phyloP scores from a whole-genome alignment of 2,888 invertebrate species.

The Dryadula phaetusa region DNA sequence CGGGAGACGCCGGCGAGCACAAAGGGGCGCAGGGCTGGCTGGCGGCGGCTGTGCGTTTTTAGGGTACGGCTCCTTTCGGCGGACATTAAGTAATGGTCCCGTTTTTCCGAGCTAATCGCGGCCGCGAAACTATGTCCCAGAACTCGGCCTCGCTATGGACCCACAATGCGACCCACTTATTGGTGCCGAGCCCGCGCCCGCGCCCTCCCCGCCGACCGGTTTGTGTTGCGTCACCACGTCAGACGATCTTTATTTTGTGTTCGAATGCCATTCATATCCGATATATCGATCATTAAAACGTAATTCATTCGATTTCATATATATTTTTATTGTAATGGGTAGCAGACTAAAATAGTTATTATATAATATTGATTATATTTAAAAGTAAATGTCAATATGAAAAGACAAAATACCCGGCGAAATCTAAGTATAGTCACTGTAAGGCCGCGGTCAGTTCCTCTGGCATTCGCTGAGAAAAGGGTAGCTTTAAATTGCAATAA shows the following conservation, averaged over 20 bases:
- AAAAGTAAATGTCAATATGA: not conserved
- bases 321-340: not conserved
- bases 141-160: slow-evolving; percentile 49
- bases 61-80: slow-evolving; percentile 63
- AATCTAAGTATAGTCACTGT: not conserved
- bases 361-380: not conserved
- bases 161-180: slow-evolving; percentile 60
- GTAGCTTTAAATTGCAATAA: slow-evolving; percentile 60
- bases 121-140: slow-evolving; percentile 57
- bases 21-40: slow-evolving; percentile 46
- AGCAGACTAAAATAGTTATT: not conserved
- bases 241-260: slow-evolving; percentile 26
- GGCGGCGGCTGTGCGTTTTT: slow-evolving; percentile 62
- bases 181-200: slow-evolving; percentile 46
- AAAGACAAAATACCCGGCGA: not conserved
- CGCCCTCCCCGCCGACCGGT: slow-evolving; percentile 50
- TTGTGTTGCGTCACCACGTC: slow-evolving; percentile 52
- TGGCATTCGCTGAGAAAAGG: not conserved
- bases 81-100: slow-evolving; percentile 64
- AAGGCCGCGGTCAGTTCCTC: not conserved
- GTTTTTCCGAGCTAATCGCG: slow-evolving; percentile 64
- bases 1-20: slow-evolving; percentile 37
- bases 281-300: not conserved
- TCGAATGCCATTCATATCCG: slow-evolving; percentile 38
- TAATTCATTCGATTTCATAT: slow-evolving; percentile 15